Evolutionary conservation across 2,113 vertebrate species (phyloP).

Genomic region (Zootoca vivipara): DNA sequence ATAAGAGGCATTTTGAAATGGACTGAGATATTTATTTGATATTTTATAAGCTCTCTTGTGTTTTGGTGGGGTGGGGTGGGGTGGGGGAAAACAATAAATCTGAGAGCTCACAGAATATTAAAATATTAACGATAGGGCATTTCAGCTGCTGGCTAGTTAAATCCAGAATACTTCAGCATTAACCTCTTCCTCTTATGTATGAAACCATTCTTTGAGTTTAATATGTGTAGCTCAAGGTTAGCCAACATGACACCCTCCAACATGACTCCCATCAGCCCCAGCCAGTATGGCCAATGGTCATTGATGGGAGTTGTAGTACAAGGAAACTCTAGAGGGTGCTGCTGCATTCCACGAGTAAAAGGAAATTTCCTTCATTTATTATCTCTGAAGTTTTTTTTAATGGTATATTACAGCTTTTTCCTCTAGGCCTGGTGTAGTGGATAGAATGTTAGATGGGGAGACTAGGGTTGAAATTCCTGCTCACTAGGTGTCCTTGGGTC

Average conservation of each 20-base stretch:
- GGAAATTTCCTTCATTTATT: not conserved
- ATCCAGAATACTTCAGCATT: not conserved
- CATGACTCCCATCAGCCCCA: not conserved
- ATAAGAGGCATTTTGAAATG: conserved; percentile 24
- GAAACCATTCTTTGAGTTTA: not conserved
- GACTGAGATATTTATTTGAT: conserved; percentile 45
- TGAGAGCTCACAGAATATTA: conserved; percentile 15
- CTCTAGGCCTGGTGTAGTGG: not conserved
- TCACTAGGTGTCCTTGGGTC: not conserved
- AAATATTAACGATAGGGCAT: not conserved
- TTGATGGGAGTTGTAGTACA: too few species aligned
- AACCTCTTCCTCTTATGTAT: not conserved
- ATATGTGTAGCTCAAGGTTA: not conserved
- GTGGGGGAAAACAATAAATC: conserved; percentile 9
- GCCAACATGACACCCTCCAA: too few species aligned
- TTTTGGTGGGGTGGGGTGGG: too few species aligned
- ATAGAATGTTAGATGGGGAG: not conserved
- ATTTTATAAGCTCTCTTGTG: conserved; percentile 18
- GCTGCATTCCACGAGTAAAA: not conserved
- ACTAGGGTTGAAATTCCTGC: not conserved
- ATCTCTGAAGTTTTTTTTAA: not conserved
- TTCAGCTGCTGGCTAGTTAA: not conserved
- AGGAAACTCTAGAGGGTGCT: too few species aligned
- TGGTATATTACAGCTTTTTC: not conserved
- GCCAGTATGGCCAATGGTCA: too few species aligned